Evolutionary conservation across 2,797 vertebrate species (phyloP).

Genomic region (Cyclopterus lumpus): DNA sequence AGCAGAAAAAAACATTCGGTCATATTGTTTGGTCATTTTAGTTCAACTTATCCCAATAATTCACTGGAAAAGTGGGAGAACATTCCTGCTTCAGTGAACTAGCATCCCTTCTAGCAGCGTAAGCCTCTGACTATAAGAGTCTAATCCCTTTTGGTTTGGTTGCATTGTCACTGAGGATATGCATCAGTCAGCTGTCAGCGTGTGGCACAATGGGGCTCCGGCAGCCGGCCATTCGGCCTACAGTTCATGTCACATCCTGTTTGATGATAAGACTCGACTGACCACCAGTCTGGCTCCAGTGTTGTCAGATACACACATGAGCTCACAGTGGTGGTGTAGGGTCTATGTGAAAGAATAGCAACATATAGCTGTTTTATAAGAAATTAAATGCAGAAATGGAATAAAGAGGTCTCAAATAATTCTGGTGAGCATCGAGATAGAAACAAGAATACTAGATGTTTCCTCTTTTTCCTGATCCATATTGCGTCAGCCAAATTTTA

Average conservation of each 20-base stretch:
- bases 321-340: not conserved
- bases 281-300: constrained; percentile 24
- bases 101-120: not conserved
- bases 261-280: constrained; percentile 20
- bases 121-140: constrained; percentile 18
- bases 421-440: not conserved
- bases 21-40: not conserved
- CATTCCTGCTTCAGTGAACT: constrained; percentile 8
- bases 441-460: constrained; percentile 13
- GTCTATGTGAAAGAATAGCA: no score
- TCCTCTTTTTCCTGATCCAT: constrained; percentile 17
- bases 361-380: not conserved
- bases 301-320: constrained; percentile 15
- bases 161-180: constrained; percentile 56
- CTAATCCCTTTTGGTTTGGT: constrained; percentile 43
- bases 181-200: constrained; percentile 39
- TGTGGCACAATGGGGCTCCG: constrained; percentile 38
- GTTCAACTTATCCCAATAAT: not conserved
- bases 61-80: not conserved
- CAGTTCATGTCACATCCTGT: constrained; percentile 47
- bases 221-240: constrained; percentile 7
- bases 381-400: not conserved
- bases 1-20: not conserved
- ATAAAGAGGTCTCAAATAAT: not conserved
- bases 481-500: not conserved